Conservation (phyloP, 2,113 vertebrate genomes). For the Pygoscelis adeliae region DNA sequence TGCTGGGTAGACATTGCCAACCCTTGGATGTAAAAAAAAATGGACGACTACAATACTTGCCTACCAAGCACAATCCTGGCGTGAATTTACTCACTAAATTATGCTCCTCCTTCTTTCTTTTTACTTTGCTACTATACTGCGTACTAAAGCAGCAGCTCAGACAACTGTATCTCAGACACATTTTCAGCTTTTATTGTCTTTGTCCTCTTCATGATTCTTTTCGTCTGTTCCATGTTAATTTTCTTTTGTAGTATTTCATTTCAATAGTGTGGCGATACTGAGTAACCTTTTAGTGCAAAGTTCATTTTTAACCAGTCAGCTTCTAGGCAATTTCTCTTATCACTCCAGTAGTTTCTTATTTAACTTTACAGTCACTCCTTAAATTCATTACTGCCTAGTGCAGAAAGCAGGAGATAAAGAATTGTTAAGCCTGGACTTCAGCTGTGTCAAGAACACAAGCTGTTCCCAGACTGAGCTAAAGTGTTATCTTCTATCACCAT, state of each 20-base stretch:
- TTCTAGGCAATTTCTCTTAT: neutral
- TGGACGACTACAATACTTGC: neutral
- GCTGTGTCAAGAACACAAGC: neutral
- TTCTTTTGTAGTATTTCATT: neutral
- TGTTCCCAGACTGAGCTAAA: neutral
- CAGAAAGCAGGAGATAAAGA: neutral
- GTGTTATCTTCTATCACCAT: neutral
- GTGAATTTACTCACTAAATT: neutral
- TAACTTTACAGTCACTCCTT: neutral
- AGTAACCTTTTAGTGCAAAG: neutral
- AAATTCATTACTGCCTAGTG: neutral
- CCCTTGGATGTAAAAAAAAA: neutral
- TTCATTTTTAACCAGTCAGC: neutral
- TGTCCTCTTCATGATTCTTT: neutral
- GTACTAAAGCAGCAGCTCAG: neutral
- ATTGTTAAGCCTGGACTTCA: neutral
- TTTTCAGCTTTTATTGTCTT: neutral
- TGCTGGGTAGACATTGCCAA: neutral
- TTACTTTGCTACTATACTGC: neutral
- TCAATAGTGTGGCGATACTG: fast-evolving
- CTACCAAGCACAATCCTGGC: neutral
- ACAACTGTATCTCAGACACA: neutral
- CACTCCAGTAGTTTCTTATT: neutral
- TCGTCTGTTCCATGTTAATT: neutral
- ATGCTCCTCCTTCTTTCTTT: neutral